These are phyloP conservation scores for Typhlomys cinereus DNA, from an alignment of 2,113 vertebrate genomes.

Conservation along the genomic window DNA sequence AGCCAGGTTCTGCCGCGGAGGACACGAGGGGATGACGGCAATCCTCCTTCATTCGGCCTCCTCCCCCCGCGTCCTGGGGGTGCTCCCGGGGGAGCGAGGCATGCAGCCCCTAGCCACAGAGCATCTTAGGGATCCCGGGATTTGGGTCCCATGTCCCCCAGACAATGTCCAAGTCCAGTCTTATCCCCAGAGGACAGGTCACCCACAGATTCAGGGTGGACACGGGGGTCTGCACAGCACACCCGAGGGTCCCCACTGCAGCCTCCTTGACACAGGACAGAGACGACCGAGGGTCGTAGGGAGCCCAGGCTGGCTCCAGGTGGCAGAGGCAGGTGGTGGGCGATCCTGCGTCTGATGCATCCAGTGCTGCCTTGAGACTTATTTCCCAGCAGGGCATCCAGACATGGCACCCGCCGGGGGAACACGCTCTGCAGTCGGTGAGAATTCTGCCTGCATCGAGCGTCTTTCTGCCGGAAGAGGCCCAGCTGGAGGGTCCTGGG, in stretches of 20 bases:
- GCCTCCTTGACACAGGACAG: too few relatives aligned
- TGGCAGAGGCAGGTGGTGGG: accelerated
- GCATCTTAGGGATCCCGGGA: background rate
- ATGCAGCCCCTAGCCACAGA: accelerated
- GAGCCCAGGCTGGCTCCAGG: background rate
- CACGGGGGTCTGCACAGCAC: accelerated
- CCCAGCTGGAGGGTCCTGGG: background rate
- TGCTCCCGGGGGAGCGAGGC: accelerated
- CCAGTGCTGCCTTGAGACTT: accelerated
- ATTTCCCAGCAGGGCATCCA: accelerated
- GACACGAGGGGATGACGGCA: accelerated
- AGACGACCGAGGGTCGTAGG: accelerated
- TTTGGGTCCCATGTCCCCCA: background rate
- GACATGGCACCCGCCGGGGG: accelerated
- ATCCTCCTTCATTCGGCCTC: accelerated
- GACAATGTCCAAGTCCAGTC: too few relatives aligned
- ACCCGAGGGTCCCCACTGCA: accelerated
- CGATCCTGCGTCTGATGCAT: accelerated
- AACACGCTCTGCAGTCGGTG: accelerated
- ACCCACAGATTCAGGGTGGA: accelerated
- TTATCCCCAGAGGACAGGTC: background rate
- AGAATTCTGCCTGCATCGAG: background rate
- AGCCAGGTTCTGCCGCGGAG: background rate
- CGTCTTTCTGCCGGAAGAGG: background rate
- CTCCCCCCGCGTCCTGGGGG: too few relatives aligned